phyloP scores from a whole-genome alignment of 2,797 vertebrate species.

The Hipposideros larvatus region DNA sequence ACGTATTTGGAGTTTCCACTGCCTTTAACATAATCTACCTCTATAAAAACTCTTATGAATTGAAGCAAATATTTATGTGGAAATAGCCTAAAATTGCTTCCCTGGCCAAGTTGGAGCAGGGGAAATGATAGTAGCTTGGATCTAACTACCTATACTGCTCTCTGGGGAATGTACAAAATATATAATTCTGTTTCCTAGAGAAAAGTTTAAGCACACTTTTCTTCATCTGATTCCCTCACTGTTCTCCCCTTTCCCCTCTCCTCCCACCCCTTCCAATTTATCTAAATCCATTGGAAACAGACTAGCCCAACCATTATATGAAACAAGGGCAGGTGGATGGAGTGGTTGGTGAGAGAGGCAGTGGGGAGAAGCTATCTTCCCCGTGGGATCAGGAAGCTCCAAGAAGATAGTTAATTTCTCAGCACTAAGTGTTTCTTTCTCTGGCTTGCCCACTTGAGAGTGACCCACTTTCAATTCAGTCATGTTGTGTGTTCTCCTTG shows the following conservation, averaged over 20 bases:
- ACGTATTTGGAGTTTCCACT: slow-evolving; percentile 48
- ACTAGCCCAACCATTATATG: neutral
- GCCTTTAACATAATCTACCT: slow-evolving; percentile 44
- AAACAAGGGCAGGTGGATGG: neutral
- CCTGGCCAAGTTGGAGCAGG: neutral
- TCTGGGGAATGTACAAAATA: slow-evolving; percentile 53
- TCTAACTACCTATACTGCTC: neutral
- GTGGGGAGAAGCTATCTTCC: neutral
- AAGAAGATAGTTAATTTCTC: slow-evolving; percentile 21
- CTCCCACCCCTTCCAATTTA: neutral
- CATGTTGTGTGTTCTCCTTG: neutral
- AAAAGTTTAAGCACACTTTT: slow-evolving; percentile 47
- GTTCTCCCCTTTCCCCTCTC: slow-evolving; percentile 18
- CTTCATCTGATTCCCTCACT: slow-evolving; percentile 31
- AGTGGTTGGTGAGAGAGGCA: neutral
- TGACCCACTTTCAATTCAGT: slow-evolving; percentile 66
- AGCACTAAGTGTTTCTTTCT: neutral
- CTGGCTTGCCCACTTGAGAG: neutral
- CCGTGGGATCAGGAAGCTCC: neutral
- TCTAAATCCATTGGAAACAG: neutral
- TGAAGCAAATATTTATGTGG: slow-evolving; percentile 53
- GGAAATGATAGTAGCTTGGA: neutral
- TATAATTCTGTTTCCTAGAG: slow-evolving; percentile 42
- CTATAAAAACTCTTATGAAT: slow-evolving; percentile 33
- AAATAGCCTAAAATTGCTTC: slow-evolving; percentile 45